Percentiles rank a stretch among this genome's conserved stretches.
These are phyloP conservation scores for Antechinus flavipes DNA, from an alignment of 2,113 vertebrate species.

Conservation along the genomic window DNA sequence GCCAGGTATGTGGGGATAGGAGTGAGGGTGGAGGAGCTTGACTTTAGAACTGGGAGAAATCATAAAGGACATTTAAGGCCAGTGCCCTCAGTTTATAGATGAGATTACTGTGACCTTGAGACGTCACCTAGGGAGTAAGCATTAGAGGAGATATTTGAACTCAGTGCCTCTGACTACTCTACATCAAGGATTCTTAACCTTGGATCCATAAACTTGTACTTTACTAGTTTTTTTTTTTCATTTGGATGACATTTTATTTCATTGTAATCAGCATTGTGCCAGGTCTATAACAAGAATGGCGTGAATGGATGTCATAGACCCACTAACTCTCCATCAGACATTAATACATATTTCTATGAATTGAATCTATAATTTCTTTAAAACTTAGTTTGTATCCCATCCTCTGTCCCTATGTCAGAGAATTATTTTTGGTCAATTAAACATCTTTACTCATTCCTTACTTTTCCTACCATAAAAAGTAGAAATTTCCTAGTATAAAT, in stretches of 20 bases:
- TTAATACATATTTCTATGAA: neutral
- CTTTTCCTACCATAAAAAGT: neutral
- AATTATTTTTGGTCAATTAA: neutral
- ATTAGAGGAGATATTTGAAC: neutral
- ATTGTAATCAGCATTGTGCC: neutral
- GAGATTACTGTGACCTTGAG: neutral
- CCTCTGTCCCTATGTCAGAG: neutral
- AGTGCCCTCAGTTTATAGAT: neutral
- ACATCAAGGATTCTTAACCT: neutral
- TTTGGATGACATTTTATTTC: neutral
- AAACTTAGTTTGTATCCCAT: neutral
- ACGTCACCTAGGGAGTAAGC: neutral
- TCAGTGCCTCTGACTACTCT: neutral
- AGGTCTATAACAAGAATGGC: neutral
- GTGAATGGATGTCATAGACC: neutral
- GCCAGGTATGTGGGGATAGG: slow-evolving; percentile 81
- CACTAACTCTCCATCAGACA: neutral
- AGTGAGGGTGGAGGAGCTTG: no score
- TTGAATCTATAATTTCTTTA: neutral
- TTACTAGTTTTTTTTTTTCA: neutral
- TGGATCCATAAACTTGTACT: neutral
- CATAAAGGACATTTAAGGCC: neutral
- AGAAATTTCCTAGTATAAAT: neutral
- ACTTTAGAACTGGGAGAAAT: neutral
- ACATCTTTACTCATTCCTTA: neutral